Base-by-base conservation (phyloP, 2,888 invertebrate species). In the Anticlea derivata region DNA sequence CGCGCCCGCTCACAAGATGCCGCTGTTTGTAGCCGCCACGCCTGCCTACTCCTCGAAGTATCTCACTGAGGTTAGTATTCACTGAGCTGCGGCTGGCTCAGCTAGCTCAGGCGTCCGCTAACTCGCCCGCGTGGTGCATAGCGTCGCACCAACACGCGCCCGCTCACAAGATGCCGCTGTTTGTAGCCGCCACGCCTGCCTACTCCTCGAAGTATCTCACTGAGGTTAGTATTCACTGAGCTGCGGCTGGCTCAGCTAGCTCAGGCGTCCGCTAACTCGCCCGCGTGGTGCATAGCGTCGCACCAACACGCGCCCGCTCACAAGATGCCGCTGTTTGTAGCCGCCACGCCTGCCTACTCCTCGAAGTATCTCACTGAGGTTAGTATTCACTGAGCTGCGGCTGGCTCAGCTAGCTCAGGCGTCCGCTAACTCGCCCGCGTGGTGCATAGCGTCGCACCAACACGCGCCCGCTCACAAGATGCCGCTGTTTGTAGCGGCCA, bases 371-470 rank as follows among this genome's bases (percentile, higher is more conserved):
- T 96, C 86, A 96, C 96, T 35, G 96, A 97, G 93, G 97, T 96
- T 65, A 49, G n/a, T 33, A 33, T 11, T 22, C n/a, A n/a, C n/a
- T n/a, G n/a, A n/a, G n/a, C n/a, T n/a, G 24, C 29, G 11, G 6
- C 20, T 40, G 10, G 22, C 29, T 33, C n/a, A 7, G 6, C 20
- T 40, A 17, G 22, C 29, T 33, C n/a, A n/a, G n/a, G n/a, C n/a
- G n/a, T n/a, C n/a, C n/a, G 96, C 95, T 69, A 98, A 98, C 88
- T 96, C 96, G 33, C 98, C 98, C n/a, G 97, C 97, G 1, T 98
- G 98, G 98, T 94, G 97, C 68, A 92, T 96, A 47, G 95, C 96
- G 1, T 94, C 96, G 63, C 94, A 95, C 62, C 94, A 95, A 65
- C 94, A 95, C 70, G 92, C 95, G 61, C 96, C 96, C 20, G 94